Base-by-base conservation (phyloP, 2,888 invertebrate species). In the Leptopterna dolabrata region DNA sequence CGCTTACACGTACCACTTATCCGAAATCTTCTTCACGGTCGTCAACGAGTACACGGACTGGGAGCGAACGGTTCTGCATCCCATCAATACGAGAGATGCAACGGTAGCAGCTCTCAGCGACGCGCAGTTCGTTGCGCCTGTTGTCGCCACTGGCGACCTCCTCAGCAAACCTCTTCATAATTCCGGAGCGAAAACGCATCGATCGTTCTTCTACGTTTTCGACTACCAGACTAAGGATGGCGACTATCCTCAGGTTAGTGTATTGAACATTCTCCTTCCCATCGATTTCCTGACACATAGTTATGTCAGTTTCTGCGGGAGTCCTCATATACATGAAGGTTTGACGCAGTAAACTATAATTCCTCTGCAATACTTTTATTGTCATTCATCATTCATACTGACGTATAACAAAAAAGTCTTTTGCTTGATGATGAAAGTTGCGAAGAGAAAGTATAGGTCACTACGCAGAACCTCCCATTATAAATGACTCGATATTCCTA, bases 11-110 rank as follows among this genome's bases (percentile, higher is more conserved):
- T 98, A 97, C 93, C 99, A 99, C 92, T 94, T 98, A 90, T 97
- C 97, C 91, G 98, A 99, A 93, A 98, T 99, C 91, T 98, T 98
- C 93, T 97, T 97, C 92, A 97, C 99, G 90, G 91, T 91, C 87
- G 96, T 97, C 90, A 98, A 98, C 92, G 98, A 99, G 91, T 99
- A 99, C 93, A 99, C 98, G 88, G 98, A 99, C 92, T 99, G 99
- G 99, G 97, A 97, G 92, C 94, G 96, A 92, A 97, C 97, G 90
- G 96, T 97, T 43, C 94, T 96, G 92, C 97, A 97, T 92, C 97
- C 97, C 76, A 96, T 96, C 90, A 97, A 96, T 91, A 96, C 96
- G 9, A 93, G 97, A 89, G 97, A 97, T 91, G 96, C 97, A 14
- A 96, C 97, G 3, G 95, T 99, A 88, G 96, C 97, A 63, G 97